A percentile compares a stretch with the other conserved stretches of the same genome.
phyloP scores from a whole-genome alignment of 2,888 invertebrate genomes.

The Cosmorhoe ocellata region DNA sequence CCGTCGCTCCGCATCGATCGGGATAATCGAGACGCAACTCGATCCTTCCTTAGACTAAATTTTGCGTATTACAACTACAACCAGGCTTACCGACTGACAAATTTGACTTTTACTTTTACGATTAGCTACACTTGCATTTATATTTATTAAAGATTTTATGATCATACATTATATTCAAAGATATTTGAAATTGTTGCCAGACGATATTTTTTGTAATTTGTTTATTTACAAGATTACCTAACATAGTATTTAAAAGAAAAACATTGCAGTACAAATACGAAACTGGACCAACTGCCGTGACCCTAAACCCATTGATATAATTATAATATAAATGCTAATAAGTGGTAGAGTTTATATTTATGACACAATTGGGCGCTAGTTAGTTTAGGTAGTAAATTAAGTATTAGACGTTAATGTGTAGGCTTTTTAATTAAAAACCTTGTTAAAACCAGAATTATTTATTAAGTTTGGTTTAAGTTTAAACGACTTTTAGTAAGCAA shows the following conservation, averaged over 20 bases:
- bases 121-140: no score
- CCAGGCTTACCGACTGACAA: no score
- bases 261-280: no score
- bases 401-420: conserved; percentile 33
- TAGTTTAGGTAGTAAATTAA: conserved; percentile 28
- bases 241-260: no score
- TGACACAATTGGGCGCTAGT: conserved; percentile 26
- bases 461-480: conserved; percentile 16
- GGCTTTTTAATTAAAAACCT: conserved; percentile 35
- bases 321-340: conserved; percentile 10
- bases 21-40: conserved; percentile 41
- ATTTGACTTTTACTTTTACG: no score
- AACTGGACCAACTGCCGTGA: not conserved
- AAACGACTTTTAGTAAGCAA: conserved; percentile 1
- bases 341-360: conserved; percentile 28
- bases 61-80: no score
- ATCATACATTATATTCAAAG: no score
- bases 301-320: no score
- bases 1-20: conserved; percentile 29
- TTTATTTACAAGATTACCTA: no score
- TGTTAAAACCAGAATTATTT: conserved; percentile 28
- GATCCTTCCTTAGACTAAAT: conserved; percentile 32
- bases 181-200: no score
- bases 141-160: no score
- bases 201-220: no score